Percentiles rank a stretch among this genome's conserved stretches.
phyloP scores from a whole-genome alignment of 2,888 invertebrate genomes.

The Heliconius charithonia region DNA sequence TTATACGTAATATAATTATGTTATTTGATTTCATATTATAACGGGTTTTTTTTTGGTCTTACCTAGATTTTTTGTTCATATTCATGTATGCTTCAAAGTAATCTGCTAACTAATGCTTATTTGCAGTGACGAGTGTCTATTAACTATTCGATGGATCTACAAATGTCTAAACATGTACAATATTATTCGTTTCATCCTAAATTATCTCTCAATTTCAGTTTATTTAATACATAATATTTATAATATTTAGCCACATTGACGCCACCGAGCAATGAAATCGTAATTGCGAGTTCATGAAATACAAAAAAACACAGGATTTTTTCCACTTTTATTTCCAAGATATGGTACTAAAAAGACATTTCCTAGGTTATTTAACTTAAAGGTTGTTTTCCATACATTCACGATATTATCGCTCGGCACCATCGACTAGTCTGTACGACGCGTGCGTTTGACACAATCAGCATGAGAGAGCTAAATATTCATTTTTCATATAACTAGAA shows the following conservation, averaged over 20 bases:
- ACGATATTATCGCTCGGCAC: background rate
- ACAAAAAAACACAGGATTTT: background rate
- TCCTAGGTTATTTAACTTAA: too few relatives aligned
- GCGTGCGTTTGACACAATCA: slow-evolving; percentile 80
- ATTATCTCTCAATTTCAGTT: slow-evolving; percentile 14
- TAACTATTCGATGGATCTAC: slow-evolving; percentile 13
- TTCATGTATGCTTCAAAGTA: background rate
- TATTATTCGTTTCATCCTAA: slow-evolving; percentile 16
- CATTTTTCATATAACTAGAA: slow-evolving; percentile 61
- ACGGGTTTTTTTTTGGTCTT: slow-evolving; percentile 11
- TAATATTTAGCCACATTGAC: slow-evolving; percentile 12
- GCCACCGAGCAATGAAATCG: background rate
- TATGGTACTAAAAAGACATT: too few relatives aligned
- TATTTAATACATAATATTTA: slow-evolving; percentile 19
- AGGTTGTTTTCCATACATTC: too few relatives aligned
- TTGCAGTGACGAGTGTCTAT: slow-evolving; percentile 15
- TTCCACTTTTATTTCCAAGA: too few relatives aligned
- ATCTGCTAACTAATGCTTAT: background rate
- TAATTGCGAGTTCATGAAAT: background rate
- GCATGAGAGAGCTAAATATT: slow-evolving; percentile 76
- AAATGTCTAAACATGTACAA: slow-evolving; percentile 26
- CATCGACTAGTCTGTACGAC: slow-evolving; percentile 55
- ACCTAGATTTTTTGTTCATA: slow-evolving; percentile 2
- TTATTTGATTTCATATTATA: background rate
- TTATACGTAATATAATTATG: background rate